Conservation (phyloP, 2,888 invertebrate genomes). For the Drosophila nr. perissopoda region DNA sequence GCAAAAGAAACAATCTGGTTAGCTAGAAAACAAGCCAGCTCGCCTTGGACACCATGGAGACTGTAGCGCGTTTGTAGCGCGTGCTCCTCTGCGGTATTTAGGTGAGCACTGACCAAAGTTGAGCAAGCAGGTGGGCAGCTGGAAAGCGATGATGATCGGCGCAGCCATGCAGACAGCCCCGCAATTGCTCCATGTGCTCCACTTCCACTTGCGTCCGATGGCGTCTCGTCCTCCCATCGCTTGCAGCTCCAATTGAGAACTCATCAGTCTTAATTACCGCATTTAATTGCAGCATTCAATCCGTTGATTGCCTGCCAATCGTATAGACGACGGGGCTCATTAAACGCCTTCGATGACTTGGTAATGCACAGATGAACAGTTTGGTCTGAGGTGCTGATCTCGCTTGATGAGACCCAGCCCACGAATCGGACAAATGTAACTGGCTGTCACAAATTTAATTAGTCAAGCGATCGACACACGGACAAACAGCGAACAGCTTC, state of each 20-base stretch:
- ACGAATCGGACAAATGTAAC: slow-evolving; percentile 6
- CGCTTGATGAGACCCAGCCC: slow-evolving; percentile 1
- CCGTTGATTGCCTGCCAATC: background rate
- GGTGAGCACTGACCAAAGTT: slow-evolving; percentile 48
- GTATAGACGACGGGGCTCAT: slow-evolving; percentile 15
- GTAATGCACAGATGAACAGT: background rate
- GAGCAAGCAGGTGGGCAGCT: slow-evolving; percentile 45
- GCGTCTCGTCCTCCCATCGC: slow-evolving; percentile 31
- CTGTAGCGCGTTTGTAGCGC: slow-evolving; percentile 17
- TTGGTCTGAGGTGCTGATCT: background rate
- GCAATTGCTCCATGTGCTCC: slow-evolving; percentile 8
- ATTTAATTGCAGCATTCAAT: slow-evolving; percentile 47
- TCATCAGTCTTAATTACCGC: slow-evolving; percentile 62
- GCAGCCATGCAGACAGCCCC: slow-evolving; percentile 7
- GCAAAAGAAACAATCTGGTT: slow-evolving; percentile 41
- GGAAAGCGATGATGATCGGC: slow-evolving; percentile 33
- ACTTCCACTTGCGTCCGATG: slow-evolving; percentile 25
- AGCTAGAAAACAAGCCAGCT: slow-evolving; percentile 37
- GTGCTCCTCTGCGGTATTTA: slow-evolving; percentile 60
- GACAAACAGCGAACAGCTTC: background rate
- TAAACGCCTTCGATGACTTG: slow-evolving; percentile 14
- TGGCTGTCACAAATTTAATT: background rate
- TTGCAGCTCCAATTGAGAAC: slow-evolving; percentile 46
- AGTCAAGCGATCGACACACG: background rate
- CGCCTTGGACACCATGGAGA: slow-evolving; percentile 52